Evolutionary conservation across 2,888 invertebrate genomes (phyloP).

Genomic region (Lissonota sp.): DNA sequence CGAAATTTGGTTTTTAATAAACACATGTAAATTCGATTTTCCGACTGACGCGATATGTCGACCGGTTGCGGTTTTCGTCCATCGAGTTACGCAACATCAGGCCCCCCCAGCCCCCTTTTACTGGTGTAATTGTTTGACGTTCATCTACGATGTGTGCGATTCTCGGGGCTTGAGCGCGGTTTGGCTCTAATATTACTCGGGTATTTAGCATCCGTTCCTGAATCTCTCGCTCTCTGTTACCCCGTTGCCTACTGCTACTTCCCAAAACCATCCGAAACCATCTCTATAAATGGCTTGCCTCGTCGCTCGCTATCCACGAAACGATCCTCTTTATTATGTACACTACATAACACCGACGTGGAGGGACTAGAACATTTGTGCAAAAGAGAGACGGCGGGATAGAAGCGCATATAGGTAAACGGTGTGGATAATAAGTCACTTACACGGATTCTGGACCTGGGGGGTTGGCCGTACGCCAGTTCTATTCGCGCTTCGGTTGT

Average conservation of each 20-base stretch:
- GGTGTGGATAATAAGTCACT: slow-evolving; percentile 83
- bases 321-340: slow-evolving; percentile 66
- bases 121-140: slow-evolving; percentile 58
- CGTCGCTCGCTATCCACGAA: slow-evolving; percentile 45
- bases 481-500: slow-evolving; percentile 83
- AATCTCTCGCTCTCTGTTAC: slow-evolving; percentile 37
- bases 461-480: slow-evolving; percentile 82
- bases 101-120: not conserved
- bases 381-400: slow-evolving; percentile 34
- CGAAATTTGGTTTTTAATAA: not conserved
- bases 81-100: not conserved
- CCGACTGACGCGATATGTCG: slow-evolving; percentile 9
- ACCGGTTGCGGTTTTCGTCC: slow-evolving; percentile 10
- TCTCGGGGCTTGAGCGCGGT: slow-evolving; percentile 46
- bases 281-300: slow-evolving; percentile 50
- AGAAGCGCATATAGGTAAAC: slow-evolving; percentile 77
- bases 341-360: slow-evolving; percentile 58
- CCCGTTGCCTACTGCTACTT: not conserved
- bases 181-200: slow-evolving; percentile 67
- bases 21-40: slow-evolving; percentile 15
- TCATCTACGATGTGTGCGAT: slow-evolving; percentile 56
- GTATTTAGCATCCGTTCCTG: slow-evolving; percentile 63
- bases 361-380: slow-evolving; percentile 51
- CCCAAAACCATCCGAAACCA: slow-evolving; percentile 18
- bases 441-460: slow-evolving; percentile 81